These are phyloP conservation scores for Drosophila falleni DNA, from an alignment of 2,888 invertebrate genomes.

Conservation along the genomic window DNA sequence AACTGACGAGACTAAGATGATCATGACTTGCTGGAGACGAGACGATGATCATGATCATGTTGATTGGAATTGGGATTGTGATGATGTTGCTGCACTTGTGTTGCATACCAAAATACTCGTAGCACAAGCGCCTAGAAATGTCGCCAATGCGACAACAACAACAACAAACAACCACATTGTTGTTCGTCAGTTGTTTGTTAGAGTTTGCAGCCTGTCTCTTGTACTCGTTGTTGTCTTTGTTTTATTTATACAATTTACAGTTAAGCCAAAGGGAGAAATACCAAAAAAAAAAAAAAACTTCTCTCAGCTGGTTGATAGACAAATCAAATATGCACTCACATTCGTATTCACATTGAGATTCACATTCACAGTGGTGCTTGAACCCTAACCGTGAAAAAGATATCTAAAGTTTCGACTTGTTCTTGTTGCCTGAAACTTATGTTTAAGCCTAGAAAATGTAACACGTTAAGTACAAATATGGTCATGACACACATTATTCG, in stretches of 20 bases:
- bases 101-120: slow-evolving; percentile 73
- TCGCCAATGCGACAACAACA: slow-evolving; percentile 60
- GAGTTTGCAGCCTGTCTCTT: slow-evolving; percentile 35
- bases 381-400: slow-evolving; percentile 22
- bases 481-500: slow-evolving; percentile 65
- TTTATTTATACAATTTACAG: slow-evolving; percentile 81
- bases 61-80: slow-evolving; percentile 24
- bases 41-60: slow-evolving; percentile 53
- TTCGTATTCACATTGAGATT: slow-evolving; percentile 18
- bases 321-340: slow-evolving; percentile 60
- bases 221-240: slow-evolving; percentile 55
- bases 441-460: slow-evolving; percentile 47
- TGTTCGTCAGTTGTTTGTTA: slow-evolving; percentile 53
- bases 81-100: slow-evolving; percentile 74
- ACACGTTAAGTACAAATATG: slow-evolving; percentile 63
- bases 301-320: slow-evolving; percentile 15
- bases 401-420: slow-evolving; percentile 15
- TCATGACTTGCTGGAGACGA: slow-evolving; percentile 48
- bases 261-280: slow-evolving; percentile 57
- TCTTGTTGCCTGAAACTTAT: slow-evolving; percentile 19
- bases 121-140: slow-evolving; percentile 70
- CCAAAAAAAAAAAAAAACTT: slow-evolving; percentile 25
- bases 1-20: slow-evolving; percentile 47
- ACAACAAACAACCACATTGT: slow-evolving; percentile 56
- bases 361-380: slow-evolving; percentile 18